A percentile compares a stretch with the other conserved stretches of the same genome.
phyloP scores from a whole-genome alignment of 2,797 vertebrate species.

The Siniperca scherzeri region DNA sequence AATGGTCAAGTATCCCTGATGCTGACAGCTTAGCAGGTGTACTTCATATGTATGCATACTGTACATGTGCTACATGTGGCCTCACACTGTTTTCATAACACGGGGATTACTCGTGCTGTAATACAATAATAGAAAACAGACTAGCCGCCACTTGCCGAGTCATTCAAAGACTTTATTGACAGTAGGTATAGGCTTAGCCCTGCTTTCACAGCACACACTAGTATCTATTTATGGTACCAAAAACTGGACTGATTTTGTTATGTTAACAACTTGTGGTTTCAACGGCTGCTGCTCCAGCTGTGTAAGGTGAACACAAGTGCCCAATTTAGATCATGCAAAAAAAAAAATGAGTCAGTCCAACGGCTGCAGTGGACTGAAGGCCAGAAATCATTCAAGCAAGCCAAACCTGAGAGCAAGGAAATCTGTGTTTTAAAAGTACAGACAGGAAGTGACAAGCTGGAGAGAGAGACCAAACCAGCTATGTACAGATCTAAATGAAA shows the following conservation, averaged over 20 bases:
- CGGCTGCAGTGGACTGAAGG: conserved; percentile 55
- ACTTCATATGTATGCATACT: conserved; percentile 5
- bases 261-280: conserved; percentile 73
- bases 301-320: conserved; percentile 72
- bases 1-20: conserved; percentile 6
- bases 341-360: conserved; percentile 44
- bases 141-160: conserved; percentile 27
- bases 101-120: conserved; percentile 33
- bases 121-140: conserved; percentile 50
- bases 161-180: conserved; percentile 49
- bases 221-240: conserved; percentile 68
- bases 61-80: conserved; percentile 21
- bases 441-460: conserved; percentile 53
- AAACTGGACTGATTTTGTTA: conserved; percentile 67
- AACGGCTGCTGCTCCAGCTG: conserved; percentile 72
- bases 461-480: conserved; percentile 19
- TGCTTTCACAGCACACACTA: conserved; percentile 28
- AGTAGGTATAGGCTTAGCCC: conserved; percentile 35
- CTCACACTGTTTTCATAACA: conserved; percentile 51
- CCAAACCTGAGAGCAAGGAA: conserved; percentile 48
- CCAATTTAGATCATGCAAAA: conserved; percentile 70
- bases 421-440: conserved; percentile 59
- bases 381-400: conserved; percentile 59
- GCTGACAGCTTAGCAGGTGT: not conserved
- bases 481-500: conserved; percentile 24